Evolutionary conservation across 2,888 invertebrate species (phyloP).

Genomic region (Danaus chrysippus): DNA sequence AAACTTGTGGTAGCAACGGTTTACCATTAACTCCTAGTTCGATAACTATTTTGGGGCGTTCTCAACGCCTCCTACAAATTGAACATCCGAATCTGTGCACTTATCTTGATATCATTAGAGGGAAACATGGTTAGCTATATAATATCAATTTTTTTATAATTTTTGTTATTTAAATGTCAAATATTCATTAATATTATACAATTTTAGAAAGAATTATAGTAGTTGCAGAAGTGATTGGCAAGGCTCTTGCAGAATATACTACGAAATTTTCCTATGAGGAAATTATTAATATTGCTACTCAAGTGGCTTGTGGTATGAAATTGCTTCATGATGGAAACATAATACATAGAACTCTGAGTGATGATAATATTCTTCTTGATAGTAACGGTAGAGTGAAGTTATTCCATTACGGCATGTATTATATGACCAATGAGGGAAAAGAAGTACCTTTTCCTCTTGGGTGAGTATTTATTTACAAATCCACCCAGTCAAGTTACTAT

Average conservation of each 20-base stretch:
- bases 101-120: conserved; percentile 94
- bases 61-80: conserved; percentile 89
- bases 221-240: conserved; percentile 88
- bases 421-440: conserved; percentile 92
- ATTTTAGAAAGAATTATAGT: conserved; percentile 87
- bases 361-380: conserved; percentile 90
- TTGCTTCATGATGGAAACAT: conserved; percentile 86
- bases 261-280: conserved; percentile 65
- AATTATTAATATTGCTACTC: conserved; percentile 83
- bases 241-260: conserved; percentile 79
- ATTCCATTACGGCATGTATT: conserved; percentile 95
- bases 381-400: conserved; percentile 86
- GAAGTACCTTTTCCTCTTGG: conserved; percentile 95
- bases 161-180: background rate
- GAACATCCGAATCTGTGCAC: conserved; percentile 90
- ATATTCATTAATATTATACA: conserved; percentile 18
- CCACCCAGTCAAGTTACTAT: no score
- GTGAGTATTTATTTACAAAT: conserved; percentile 60
- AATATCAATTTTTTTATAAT: conserved; percentile 7
- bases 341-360: conserved; percentile 88
- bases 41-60: conserved; percentile 93
- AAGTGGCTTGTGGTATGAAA: conserved; percentile 85
- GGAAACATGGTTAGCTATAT: conserved; percentile 89
- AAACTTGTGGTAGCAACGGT: conserved; percentile 97
- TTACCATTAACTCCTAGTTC: conserved; percentile 97